Conservation (phyloP, 2,113 vertebrate genomes). For the Salvelinus fontinalis region DNA sequence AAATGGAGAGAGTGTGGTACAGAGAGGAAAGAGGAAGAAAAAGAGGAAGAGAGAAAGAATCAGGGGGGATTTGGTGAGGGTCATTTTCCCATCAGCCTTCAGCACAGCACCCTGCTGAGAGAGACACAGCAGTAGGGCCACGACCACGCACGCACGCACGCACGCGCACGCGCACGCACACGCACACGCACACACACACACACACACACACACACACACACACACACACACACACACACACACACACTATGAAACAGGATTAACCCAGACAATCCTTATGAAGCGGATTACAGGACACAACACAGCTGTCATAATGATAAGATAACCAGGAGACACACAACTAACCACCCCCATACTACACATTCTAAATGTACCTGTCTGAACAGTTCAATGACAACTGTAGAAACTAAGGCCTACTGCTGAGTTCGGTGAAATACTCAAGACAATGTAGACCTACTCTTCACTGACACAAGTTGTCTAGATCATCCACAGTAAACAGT, state of each 20-base stretch:
- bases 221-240: slow-evolving; percentile 2
- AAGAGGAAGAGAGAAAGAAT: neutral
- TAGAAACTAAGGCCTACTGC: no score
- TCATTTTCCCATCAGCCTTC: neutral
- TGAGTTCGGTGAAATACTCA: no score
- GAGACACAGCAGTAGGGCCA: neutral
- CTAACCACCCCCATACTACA: neutral
- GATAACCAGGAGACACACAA: slow-evolving; percentile 16
- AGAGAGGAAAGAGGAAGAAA: neutral
- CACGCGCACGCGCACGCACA: neutral
- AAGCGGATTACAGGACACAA: slow-evolving; percentile 7
- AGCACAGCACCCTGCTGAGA: neutral
- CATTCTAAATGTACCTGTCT: neutral
- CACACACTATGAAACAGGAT: neutral
- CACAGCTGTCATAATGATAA: slow-evolving; percentile 5
- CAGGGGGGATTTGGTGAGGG: no score
- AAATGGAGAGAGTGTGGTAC: neutral
- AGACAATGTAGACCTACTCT: neutral
- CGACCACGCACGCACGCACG: neutral
- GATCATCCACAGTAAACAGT: neutral
- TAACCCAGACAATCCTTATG: slow-evolving; percentile 1
- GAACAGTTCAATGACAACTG: neutral
- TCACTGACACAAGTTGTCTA: no score
- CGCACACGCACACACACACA: neutral
- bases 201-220: neutral